These are phyloP conservation scores for Crossaster papposus DNA, from an alignment of 53 echinoderm and acorn worm genomes.

Conservation along the genomic window DNA sequence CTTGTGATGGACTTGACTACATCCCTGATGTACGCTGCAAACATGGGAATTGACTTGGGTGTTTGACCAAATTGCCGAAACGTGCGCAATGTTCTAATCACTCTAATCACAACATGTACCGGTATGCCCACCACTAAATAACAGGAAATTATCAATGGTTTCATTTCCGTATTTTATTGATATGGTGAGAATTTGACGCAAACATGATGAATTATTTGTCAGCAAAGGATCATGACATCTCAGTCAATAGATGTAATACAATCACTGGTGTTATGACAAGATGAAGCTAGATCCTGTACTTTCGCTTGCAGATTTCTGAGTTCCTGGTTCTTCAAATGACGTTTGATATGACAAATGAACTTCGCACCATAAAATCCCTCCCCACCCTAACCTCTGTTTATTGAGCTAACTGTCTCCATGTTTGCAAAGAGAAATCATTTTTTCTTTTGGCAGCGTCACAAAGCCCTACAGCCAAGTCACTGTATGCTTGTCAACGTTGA, in stretches of 20 bases:
- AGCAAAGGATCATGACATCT: neutral
- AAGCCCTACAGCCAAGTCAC: constrained; percentile 10
- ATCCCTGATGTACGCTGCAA: neutral
- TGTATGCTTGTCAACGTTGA: constrained; percentile 20
- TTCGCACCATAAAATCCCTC: neutral
- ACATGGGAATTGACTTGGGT: neutral
- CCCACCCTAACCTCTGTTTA: constrained; percentile 18
- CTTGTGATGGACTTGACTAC: too few relatives aligned
- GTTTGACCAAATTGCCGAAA: neutral
- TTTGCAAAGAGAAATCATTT: constrained; percentile 38
- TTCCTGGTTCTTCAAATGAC: neutral
- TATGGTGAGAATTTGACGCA: neutral
- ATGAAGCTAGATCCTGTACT: neutral
- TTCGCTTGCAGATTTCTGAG: neutral
- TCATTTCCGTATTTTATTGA: too few relatives aligned
- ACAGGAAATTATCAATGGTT: neutral
- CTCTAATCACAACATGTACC: neutral
- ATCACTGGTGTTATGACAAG: neutral
- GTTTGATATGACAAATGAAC: constrained; percentile 30
- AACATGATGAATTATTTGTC: constrained; percentile 1
- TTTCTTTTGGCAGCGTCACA: neutral
- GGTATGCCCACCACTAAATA: neutral
- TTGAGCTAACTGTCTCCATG: constrained; percentile 34
- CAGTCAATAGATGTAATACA: neutral
- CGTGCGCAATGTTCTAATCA: neutral